Evolutionary conservation across 2,797 vertebrate genomes (phyloP).

Genomic region (Chloroceryle amazona): DNA sequence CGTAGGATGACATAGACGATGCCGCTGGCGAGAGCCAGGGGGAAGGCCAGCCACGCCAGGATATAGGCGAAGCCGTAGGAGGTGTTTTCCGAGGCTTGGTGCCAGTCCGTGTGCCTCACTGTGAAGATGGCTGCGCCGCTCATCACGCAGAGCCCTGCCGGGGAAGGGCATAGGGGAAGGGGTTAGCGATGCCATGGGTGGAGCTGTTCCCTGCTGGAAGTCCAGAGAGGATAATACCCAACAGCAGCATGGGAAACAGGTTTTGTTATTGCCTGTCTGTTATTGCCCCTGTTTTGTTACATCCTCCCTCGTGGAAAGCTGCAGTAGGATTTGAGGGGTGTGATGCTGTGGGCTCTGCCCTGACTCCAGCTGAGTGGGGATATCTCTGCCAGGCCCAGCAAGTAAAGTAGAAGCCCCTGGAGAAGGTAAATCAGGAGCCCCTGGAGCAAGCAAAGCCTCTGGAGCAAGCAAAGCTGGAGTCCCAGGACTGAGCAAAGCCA

Average conservation of each 20-base stretch:
- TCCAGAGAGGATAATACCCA: not conserved
- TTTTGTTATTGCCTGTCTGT: not conserved
- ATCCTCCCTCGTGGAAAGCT: not conserved
- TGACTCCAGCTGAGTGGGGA: not conserved
- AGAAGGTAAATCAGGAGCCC: not conserved
- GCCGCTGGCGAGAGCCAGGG: conserved; percentile 91
- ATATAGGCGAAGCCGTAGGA: conserved; percentile 92
- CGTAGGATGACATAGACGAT: conserved; percentile 94
- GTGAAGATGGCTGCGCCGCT: conserved; percentile 95
- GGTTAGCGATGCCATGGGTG: fast-evolving
- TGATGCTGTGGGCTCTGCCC: not conserved
- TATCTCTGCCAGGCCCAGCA: not conserved
- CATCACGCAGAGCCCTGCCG: conserved; percentile 94
- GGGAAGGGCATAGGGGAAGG: not conserved
- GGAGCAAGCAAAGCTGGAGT: not conserved
- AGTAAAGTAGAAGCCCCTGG: not conserved
- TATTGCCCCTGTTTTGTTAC: too few species aligned
- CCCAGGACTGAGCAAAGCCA: not conserved
- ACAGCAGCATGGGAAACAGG: fast-evolving
- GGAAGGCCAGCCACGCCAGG: conserved; percentile 95
- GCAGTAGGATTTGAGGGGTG: fast-evolving
- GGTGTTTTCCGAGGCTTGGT: not conserved
- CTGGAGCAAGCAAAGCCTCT: not conserved
- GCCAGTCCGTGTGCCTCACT: conserved; percentile 83
- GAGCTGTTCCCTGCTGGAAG: not conserved